phyloP scores from a whole-genome alignment of 2,888 invertebrate genomes.

The Metellina segmentata region DNA sequence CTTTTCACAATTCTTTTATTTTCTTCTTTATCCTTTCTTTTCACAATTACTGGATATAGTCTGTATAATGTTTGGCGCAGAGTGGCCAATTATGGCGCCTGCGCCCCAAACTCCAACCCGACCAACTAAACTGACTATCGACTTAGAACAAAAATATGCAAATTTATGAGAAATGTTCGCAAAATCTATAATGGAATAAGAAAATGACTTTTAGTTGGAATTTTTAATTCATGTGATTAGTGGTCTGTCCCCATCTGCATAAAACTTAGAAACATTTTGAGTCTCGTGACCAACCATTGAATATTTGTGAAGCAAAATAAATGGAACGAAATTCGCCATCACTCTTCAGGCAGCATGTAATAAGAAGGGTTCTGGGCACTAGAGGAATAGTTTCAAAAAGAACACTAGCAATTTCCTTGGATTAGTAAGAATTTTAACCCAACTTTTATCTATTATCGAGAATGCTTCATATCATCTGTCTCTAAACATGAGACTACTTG shows the following conservation, averaged over 20 bases:
- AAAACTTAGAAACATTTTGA: neutral
- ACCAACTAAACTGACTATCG: too few species aligned
- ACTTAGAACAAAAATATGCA: too few species aligned
- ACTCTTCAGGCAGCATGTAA: conserved; percentile 10
- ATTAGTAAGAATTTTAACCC: conserved; percentile 18
- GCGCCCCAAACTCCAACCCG: too few species aligned
- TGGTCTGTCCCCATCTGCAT: neutral
- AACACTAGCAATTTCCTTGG: conserved; percentile 32
- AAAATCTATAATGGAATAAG: too few species aligned
- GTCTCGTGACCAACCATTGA: neutral
- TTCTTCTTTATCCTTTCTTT: too few species aligned
- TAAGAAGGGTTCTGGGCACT: conserved; percentile 8
- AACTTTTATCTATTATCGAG: neutral
- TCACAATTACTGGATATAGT: neutral
- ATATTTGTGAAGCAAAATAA: conserved; percentile 32
- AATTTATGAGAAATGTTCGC: too few species aligned
- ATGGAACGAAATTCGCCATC: conserved; percentile 32
- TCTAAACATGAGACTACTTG: conserved; percentile 4
- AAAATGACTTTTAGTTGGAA: too few species aligned
- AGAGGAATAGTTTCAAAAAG: conserved; percentile 34
- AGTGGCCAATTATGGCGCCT: too few species aligned
- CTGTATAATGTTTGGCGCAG: too few species aligned
- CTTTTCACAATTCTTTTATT: too few species aligned
- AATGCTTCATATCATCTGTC: conserved; percentile 13
- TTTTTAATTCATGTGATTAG: neutral